A percentile compares a stretch with the other conserved stretches of the same genome.
Conservation (phyloP, 1,140 invertebrate genomes). For the Listronotus bonariensis region DNA sequence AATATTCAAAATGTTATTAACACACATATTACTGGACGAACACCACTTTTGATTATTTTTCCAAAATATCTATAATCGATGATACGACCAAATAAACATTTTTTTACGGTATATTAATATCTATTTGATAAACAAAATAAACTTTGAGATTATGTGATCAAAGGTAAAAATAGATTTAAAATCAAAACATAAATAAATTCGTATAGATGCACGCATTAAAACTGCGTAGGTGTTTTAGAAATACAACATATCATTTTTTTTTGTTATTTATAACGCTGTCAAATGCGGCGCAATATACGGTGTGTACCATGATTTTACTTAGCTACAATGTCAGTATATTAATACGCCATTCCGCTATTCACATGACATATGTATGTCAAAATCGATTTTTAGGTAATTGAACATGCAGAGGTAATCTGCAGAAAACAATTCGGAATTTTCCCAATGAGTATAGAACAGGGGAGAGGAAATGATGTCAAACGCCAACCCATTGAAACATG, state of each 20-base stretch:
- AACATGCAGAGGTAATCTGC: too few relatives aligned
- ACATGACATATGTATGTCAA: too few relatives aligned
- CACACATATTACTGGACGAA: too few relatives aligned
- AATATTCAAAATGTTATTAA: too few relatives aligned
- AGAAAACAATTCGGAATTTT: too few relatives aligned
- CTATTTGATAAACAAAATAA: not conserved
- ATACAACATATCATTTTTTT: slow-evolving; percentile 1
- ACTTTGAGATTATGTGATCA: not conserved
- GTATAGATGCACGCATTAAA: slow-evolving; percentile 7
- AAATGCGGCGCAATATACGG: not conserved
- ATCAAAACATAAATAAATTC: slow-evolving; percentile 9
- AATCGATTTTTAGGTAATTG: too few relatives aligned
- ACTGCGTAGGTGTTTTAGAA: not conserved
- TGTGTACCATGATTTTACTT: not conserved
- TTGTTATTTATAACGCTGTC: not conserved
- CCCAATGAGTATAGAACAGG: too few relatives aligned
- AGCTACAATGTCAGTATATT: too few relatives aligned
- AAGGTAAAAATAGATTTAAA: slow-evolving; percentile 3
- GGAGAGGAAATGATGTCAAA: too few relatives aligned
- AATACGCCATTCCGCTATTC: too few relatives aligned
- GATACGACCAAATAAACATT: not conserved
- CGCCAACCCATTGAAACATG: too few relatives aligned
- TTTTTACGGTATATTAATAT: not conserved
- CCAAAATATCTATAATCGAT: not conserved
- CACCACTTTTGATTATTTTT: too few relatives aligned